Conservation (phyloP, 2,113 vertebrate species). For the Oriolus oriolus region DNA sequence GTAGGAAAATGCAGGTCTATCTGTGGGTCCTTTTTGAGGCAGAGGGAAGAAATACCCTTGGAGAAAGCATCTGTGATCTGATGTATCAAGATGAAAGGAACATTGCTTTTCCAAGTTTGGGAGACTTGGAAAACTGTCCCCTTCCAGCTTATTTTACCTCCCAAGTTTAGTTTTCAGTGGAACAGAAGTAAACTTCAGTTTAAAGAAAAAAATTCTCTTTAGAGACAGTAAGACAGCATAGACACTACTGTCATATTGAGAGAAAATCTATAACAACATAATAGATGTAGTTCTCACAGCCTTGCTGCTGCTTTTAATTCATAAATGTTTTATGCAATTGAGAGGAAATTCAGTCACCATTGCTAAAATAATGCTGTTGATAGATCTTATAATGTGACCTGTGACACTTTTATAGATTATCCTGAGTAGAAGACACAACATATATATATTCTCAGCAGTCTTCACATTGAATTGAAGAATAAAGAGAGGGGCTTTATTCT, state of each 20-base stretch:
- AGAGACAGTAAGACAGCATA: background rate
- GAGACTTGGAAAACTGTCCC: background rate
- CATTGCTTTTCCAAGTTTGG: background rate
- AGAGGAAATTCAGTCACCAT: conserved; percentile 72
- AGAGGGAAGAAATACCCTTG: background rate
- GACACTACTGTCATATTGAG: conserved; percentile 45
- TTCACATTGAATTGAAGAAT: background rate
- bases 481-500: background rate
- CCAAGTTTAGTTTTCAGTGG: background rate
- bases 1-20: background rate
- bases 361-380: conserved; percentile 37
- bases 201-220: background rate
- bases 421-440: background rate
- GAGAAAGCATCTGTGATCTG: background rate
- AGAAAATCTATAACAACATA: conserved; percentile 58
- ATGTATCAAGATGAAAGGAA: background rate
- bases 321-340: conserved; percentile 76
- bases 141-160: background rate
- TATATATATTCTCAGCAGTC: background rate
- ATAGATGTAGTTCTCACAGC: conserved; percentile 66
- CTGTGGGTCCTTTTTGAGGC: background rate
- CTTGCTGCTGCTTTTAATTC: conserved; percentile 67
- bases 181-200: background rate
- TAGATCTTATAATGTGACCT: background rate
- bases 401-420: background rate